These are phyloP conservation scores for Valencia hispanica DNA, from an alignment of 2,797 vertebrate species.

Conservation along the genomic window DNA sequence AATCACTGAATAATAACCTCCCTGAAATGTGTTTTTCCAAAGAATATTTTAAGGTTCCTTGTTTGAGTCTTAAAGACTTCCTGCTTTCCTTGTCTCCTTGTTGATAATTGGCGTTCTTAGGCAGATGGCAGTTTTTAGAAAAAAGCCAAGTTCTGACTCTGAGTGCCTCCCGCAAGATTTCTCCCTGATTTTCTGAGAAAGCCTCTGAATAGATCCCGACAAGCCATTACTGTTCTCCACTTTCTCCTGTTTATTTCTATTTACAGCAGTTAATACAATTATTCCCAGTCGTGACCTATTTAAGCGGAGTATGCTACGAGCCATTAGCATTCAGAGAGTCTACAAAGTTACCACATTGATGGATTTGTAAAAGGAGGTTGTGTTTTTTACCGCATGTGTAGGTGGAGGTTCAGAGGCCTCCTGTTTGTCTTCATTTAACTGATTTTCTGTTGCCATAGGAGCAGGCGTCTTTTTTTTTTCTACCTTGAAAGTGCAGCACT, in stretches of 20 bases:
- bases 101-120: conserved; percentile 74
- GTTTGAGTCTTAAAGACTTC: conserved; percentile 30
- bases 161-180: conserved; percentile 68
- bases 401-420: conserved; percentile 81
- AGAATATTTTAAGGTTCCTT: conserved; percentile 62
- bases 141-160: conserved; percentile 63
- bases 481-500: conserved; percentile 70
- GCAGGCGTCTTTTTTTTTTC: conserved; percentile 67
- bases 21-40: conserved; percentile 48
- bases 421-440: conserved; percentile 81
- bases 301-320: conserved; percentile 69
- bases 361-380: conserved; percentile 78
- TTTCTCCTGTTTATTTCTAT: conserved; percentile 79
- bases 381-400: conserved; percentile 74
- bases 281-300: conserved; percentile 81
- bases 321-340: conserved; percentile 76
- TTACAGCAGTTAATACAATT: conserved; percentile 79
- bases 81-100: conserved; percentile 32
- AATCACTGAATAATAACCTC: conserved; percentile 42
- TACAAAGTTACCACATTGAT: conserved; percentile 77
- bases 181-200: conserved; percentile 68
- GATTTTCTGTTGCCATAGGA: conserved; percentile 82
- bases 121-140: conserved; percentile 61
- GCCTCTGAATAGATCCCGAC: conserved; percentile 70
- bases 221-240: conserved; percentile 70